phyloP scores from a whole-genome alignment of 2,113 vertebrate genomes.

The Microcebus tavaratra region DNA sequence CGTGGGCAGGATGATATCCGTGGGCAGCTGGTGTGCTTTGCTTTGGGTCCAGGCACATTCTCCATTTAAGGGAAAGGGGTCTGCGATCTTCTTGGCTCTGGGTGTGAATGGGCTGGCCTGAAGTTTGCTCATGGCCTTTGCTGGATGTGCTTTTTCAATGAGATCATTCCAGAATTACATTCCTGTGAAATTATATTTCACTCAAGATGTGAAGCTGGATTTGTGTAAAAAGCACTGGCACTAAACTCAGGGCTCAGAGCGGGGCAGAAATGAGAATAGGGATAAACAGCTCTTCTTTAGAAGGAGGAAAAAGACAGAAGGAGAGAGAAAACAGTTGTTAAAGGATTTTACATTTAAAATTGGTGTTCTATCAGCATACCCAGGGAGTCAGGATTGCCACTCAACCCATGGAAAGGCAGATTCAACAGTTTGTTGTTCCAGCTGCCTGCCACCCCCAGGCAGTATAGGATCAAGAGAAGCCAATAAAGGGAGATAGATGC shows the following conservation, averaged over 20 bases:
- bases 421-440: background rate
- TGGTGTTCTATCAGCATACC: background rate
- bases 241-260: slow-evolving; percentile 57
- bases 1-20: slow-evolving; percentile 58
- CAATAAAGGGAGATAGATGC: background rate
- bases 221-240: slow-evolving; percentile 71
- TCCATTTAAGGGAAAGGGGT: slow-evolving; percentile 81
- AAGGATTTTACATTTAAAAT: slow-evolving; percentile 60
- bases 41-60: slow-evolving; percentile 59
- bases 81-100: slow-evolving; percentile 80
- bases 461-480: background rate
- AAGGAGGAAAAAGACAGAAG: background rate
- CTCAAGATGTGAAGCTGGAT: slow-evolving; percentile 74
- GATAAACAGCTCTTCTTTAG: slow-evolving; percentile 57
- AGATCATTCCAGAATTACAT: slow-evolving; percentile 84
- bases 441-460: background rate
- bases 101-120: slow-evolving; percentile 80
- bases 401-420: background rate
- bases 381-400: background rate
- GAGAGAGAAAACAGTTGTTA: slow-evolving; percentile 65
- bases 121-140: slow-evolving; percentile 77
- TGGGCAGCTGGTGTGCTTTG: slow-evolving; percentile 52
- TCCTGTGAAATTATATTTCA: slow-evolving; percentile 83
- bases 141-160: slow-evolving; percentile 84
- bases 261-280: slow-evolving; percentile 38